phyloP scores from a whole-genome alignment of 2,113 vertebrate genomes.

The Hylia prasina region DNA sequence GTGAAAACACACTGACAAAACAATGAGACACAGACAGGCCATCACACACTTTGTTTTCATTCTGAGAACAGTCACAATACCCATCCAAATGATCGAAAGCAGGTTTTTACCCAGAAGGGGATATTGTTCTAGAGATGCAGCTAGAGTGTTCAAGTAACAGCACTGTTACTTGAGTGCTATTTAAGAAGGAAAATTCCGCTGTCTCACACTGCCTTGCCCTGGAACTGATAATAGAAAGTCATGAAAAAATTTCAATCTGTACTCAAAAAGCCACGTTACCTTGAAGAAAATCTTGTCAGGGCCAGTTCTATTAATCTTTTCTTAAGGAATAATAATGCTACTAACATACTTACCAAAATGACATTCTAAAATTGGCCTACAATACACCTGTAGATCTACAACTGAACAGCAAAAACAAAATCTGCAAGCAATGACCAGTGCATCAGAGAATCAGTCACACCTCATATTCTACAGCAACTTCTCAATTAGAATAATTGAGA shows the following conservation, averaged over 20 bases:
- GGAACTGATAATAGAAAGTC: background rate
- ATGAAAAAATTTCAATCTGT: background rate
- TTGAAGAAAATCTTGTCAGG: background rate
- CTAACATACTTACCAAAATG: background rate
- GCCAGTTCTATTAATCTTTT: background rate
- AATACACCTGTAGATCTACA: background rate
- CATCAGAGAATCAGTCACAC: background rate
- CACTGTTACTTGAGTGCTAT: background rate
- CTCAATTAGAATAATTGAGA: background rate
- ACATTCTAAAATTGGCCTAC: background rate
- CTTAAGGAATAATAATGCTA: background rate
- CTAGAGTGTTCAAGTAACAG: too few species aligned
- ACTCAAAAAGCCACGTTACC: background rate
- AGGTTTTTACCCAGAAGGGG: background rate
- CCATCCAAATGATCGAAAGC: background rate
- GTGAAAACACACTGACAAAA: background rate
- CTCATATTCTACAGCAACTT: background rate
- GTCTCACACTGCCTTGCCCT: background rate
- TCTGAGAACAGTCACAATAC: background rate
- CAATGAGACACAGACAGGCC: background rate
- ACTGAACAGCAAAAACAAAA: background rate
- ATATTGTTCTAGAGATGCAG: background rate
- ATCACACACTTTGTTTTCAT: background rate
- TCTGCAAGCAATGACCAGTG: background rate
- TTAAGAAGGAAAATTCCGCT: background rate